Evolutionary conservation across 2,113 vertebrate species (phyloP), one percentile per base, ranked within the genome.

Genomic region (Aepyceros melampus): DNA sequence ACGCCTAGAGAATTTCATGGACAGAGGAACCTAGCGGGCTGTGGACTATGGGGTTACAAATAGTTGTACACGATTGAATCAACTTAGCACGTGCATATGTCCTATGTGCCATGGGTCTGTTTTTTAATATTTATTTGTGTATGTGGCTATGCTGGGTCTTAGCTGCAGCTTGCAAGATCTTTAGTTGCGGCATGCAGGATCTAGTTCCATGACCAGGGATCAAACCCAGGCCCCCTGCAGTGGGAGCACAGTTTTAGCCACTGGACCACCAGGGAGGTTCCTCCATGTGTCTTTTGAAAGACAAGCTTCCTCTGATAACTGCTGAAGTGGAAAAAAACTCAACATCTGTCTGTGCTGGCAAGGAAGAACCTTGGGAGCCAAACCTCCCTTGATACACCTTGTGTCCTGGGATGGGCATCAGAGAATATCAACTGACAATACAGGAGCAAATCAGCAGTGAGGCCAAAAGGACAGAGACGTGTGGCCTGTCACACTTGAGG

Each of bases 291-390:
- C 94, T 79, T 58, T 47, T 49, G 64, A 90, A 94, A 56, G 62
- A 43, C n/a, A 55, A 85, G 45, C 55, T 62, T 93, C 67, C 71
- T 53, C 71, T 93, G 76, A 82, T 85, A 58, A 85, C 85, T 95
- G 29, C 81, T 90, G 14, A 40, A 74, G 33, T 91, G 86, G 95
- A 79, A 86, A 96, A 56, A 58, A 53, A 43, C 89, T 53, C 71
- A 62, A 88, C 55, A 45, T 74, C 85, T 40, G 45, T 67, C 85
- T 53, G 49, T 76, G 36, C 86, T 95, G 67, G 81, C 67, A 83
- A 90, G 40, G 49, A 92, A 62, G 29, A 27, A 47, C 15, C 43
- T 33, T 47, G 45, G 56, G 45, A 79, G 81, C 86, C 95, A 94
- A 83, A 33, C 10, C n/a, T 96, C 60, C 76, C 84, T 87, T 33